phyloP scores from a whole-genome alignment of 2,113 vertebrate species.

The Scomber japonicus region DNA sequence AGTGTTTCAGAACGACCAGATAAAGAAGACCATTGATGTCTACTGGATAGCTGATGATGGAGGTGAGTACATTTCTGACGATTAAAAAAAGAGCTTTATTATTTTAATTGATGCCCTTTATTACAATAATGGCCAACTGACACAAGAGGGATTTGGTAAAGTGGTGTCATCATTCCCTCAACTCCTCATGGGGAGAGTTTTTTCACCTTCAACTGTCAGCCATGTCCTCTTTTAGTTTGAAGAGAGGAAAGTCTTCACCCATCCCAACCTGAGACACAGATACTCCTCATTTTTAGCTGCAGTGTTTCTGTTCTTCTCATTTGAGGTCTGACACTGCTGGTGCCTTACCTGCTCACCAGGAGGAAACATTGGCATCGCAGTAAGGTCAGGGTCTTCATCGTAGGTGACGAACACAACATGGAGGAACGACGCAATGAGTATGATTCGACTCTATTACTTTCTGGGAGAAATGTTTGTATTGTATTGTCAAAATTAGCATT shows the following conservation, averaged over 20 bases:
- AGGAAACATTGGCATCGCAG: slow-evolving; percentile 80
- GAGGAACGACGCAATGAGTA: slow-evolving; percentile 84
- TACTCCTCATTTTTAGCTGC: background rate
- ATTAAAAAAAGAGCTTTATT: too few species aligned
- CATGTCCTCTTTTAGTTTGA: too few species aligned
- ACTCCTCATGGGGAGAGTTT: too few species aligned
- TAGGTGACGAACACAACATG: slow-evolving; percentile 77
- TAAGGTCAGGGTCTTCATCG: slow-evolving; percentile 83
- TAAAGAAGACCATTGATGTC: slow-evolving; percentile 82
- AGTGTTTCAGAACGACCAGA: slow-evolving; percentile 82
- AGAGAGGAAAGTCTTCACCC: background rate
- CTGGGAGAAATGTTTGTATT: background rate
- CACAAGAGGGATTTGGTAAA: too few species aligned
- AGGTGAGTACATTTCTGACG: slow-evolving; percentile 58
- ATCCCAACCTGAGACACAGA: background rate
- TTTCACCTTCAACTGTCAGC: background rate
- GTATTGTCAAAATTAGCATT: background rate
- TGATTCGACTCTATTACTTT: slow-evolving; percentile 31
- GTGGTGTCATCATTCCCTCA: too few species aligned
- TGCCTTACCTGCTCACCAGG: slow-evolving; percentile 85
- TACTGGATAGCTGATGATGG: slow-evolving; percentile 88
- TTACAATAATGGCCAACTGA: too few species aligned
- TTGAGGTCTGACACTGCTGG: slow-evolving; percentile 85
- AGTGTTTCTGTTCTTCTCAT: background rate
- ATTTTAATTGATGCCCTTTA: too few species aligned